A percentile compares a stretch with the other conserved stretches of the same genome.
Evolutionary conservation across 2,113 vertebrate species (phyloP).

Genomic region (Sakesphorus luctuosus): DNA sequence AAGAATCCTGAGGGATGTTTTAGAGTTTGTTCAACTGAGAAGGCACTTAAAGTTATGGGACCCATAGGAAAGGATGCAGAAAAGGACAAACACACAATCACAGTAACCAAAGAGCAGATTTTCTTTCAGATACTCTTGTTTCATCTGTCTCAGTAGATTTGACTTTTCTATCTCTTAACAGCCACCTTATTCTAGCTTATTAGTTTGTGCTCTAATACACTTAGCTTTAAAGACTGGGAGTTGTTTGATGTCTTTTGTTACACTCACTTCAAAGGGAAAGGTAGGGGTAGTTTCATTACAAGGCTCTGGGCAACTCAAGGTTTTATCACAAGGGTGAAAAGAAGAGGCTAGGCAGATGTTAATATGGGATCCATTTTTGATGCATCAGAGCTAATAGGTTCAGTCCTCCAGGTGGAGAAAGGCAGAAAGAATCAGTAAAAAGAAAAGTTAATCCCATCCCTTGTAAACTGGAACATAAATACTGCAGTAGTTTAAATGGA

Average conservation of each 20-base stretch:
- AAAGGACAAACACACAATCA: background rate
- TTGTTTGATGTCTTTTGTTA: conserved; percentile 45
- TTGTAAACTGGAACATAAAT: conserved; percentile 33
- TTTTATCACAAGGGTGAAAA: background rate
- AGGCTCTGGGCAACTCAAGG: background rate
- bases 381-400: background rate
- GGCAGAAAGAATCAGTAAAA: background rate
- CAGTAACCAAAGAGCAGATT: background rate
- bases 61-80: background rate
- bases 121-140: background rate
- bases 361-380: conserved; percentile 2
- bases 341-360: background rate
- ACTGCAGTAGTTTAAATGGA: background rate
- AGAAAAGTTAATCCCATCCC: conserved; percentile 1
- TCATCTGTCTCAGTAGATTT: background rate
- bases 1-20: background rate
- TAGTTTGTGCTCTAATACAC: conserved; percentile 27
- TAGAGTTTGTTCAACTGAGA: background rate
- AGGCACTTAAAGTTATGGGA: background rate
- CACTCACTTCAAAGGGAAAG: conserved; percentile 18
- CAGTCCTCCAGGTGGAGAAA: background rate
- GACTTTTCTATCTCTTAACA: background rate
- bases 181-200: conserved; percentile 10
- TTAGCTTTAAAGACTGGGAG: conserved; percentile 11
- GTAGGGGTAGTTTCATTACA: background rate